Base-by-base conservation (phyloP, 2,797 vertebrate species). In the Onychomys arenicola region DNA sequence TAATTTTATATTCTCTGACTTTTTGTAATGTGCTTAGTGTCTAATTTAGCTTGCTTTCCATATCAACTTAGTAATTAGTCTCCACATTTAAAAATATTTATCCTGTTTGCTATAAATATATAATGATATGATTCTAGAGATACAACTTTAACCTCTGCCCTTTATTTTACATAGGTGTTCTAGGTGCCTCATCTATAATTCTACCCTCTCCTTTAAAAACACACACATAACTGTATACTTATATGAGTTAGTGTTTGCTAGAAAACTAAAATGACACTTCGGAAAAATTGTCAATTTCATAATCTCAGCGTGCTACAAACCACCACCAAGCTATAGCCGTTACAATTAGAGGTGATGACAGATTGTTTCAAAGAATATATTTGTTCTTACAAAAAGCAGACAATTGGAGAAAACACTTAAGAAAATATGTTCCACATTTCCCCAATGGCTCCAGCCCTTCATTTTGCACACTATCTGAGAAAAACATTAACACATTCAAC, bases 261-360 rank as follows among this genome's bases (percentile, higher is more conserved):
- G 27, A 91, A 95, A 96, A 97, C 76, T 65, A 65, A 97, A 97
- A 80, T 14, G 5, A 95, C 55, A 76, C 29, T 94, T 94, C 83
- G 69, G 40, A 4, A 81, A 65, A 13, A 90, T 32, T 52, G 27
- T 93, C 91, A 81, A 59, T 34, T 95, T 40, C 71, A 29, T 77
- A 93, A 95, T 78, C 59, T 61, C 32, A 86, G 49, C 46, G 93
- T 1, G 0, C 69, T 94, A 96, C 61, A 34, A 80, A 86, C 59
- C 46, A 87, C 87, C 16, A 81, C 34, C 90, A 83, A 16, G 61
- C 76, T n/a, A 85, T 43, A 85, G 34, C 96, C 93, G 1, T 59
- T 91, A 75, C 84, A 95, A 93, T 96, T 94, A 97, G 46, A 97
- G 92, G 90, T 95, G n/a, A 93, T 97, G 97, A 96, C 92, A 40